phyloP scores from a whole-genome alignment of 2,113 vertebrate genomes.

The Tamias sibiricus region DNA sequence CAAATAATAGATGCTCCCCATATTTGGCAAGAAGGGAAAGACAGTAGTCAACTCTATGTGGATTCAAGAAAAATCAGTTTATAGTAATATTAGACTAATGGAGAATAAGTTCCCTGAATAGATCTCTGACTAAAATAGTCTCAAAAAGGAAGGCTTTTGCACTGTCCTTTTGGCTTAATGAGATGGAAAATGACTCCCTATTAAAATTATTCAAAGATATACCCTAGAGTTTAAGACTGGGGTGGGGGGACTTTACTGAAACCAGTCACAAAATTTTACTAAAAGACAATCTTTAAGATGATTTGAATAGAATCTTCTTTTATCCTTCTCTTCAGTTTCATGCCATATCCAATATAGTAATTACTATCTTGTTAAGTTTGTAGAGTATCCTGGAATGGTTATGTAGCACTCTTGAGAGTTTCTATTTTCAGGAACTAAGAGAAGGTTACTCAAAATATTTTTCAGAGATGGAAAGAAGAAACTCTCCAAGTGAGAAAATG shows the following conservation, averaged over 20 bases:
- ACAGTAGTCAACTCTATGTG: neutral
- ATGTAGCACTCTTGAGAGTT: neutral
- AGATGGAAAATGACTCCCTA: conserved; percentile 30
- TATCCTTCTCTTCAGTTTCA: conserved; percentile 1
- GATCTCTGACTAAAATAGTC: conserved; percentile 7
- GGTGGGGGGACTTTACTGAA: neutral
- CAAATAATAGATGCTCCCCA: conserved; percentile 26
- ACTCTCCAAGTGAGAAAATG: neutral
- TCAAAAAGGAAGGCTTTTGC: conserved; percentile 11
- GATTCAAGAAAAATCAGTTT: neutral
- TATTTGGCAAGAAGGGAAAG: conserved; percentile 27
- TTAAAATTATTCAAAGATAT: conserved; percentile 57
- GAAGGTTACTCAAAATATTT: neutral
- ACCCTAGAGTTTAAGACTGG: neutral
- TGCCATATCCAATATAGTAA: neutral
- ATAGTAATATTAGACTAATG: conserved; percentile 32
- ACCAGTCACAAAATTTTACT: neutral
- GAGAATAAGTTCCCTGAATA: neutral
- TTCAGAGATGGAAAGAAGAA: neutral
- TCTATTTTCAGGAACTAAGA: conserved; percentile 35
- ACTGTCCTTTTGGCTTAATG: neutral
- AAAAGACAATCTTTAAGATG: conserved; percentile 3
- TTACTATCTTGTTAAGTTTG: neutral
- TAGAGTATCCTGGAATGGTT: neutral
- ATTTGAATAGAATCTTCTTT: neutral